A percentile compares a stretch with the other conserved stretches of the same genome.
Evolutionary conservation across 2,888 invertebrate genomes (phyloP).

Genomic region (Gibbula magus): DNA sequence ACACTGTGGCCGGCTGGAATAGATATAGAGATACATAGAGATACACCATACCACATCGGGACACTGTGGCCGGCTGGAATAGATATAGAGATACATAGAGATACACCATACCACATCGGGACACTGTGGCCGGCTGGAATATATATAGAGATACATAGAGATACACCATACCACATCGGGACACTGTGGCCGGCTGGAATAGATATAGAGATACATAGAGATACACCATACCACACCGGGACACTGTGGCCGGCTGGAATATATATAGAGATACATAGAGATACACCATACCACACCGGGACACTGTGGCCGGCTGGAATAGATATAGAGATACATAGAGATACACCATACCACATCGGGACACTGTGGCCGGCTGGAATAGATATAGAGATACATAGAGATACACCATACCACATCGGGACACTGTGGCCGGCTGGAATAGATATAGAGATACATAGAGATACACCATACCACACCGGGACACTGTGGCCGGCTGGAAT

Average conservation of each 20-base stretch:
- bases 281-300: conserved; percentile 96
- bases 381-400: conserved; percentile 73
- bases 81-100: conserved; percentile 73
- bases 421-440: conserved; percentile 86
- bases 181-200: conserved; percentile 86
- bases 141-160: conserved; percentile 73
- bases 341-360: conserved; percentile 96
- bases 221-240: conserved; percentile 96
- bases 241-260: conserved; percentile 86
- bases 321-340: conserved; percentile 73
- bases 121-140: conserved; percentile 86
- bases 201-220: conserved; percentile 73
- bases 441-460: conserved; percentile 73
- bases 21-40: too few relatives aligned
- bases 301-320: conserved; percentile 86
- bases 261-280: conserved; percentile 73
- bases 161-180: conserved; percentile 96
- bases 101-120: conserved; percentile 96
- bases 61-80: conserved; percentile 82
- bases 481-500: conserved; percentile 86
- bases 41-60: too few relatives aligned
- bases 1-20: conserved; percentile 86
- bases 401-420: conserved; percentile 96
- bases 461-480: conserved; percentile 96
- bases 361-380: conserved; percentile 86